Percentiles rank a stretch among this genome's conserved stretches.
Evolutionary conservation across 2,113 vertebrate genomes (phyloP).

Genomic region (Jacana jacana): DNA sequence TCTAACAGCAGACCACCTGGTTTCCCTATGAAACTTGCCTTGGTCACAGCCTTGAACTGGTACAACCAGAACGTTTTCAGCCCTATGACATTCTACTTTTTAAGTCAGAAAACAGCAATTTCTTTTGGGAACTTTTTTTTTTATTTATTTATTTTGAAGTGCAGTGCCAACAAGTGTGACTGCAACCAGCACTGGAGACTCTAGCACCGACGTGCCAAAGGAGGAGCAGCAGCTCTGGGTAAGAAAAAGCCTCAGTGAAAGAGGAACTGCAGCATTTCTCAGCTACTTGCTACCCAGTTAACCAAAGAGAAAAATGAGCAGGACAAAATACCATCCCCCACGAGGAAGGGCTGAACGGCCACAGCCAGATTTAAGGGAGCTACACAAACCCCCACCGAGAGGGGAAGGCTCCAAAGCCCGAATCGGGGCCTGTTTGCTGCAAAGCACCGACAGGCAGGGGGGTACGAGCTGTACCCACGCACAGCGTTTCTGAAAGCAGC

Average conservation of each 20-base stretch:
- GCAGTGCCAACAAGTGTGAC: neutral
- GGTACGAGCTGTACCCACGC: rapidly evolving
- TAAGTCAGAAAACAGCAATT: neutral
- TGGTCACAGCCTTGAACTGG: neutral
- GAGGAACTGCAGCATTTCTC: neutral
- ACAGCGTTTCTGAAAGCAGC: rapidly evolving
- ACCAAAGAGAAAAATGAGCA: rapidly evolving
- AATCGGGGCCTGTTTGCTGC: rapidly evolving
- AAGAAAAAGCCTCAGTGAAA: neutral
- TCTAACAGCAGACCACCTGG: neutral
- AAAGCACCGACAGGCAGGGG: rapidly evolving
- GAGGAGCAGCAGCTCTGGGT: neutral
- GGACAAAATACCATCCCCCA: neutral
- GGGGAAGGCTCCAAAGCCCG: neutral
- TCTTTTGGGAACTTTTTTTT: neutral
- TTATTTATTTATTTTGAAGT: neutral
- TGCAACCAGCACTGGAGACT: neutral
- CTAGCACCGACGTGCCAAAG: neutral
- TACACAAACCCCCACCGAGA: too few relatives aligned
- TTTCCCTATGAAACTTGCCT: neutral
- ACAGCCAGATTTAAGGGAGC: too few relatives aligned
- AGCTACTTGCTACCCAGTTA: neutral
- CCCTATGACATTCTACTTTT: neutral
- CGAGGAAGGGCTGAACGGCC: too few relatives aligned
- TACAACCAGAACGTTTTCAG: neutral